Percentiles rank a stretch among this genome's conserved stretches.
These are phyloP conservation scores for Pseudomyrmex pallidus DNA, from an alignment of 1,140 invertebrate species.

Conservation along the genomic window DNA sequence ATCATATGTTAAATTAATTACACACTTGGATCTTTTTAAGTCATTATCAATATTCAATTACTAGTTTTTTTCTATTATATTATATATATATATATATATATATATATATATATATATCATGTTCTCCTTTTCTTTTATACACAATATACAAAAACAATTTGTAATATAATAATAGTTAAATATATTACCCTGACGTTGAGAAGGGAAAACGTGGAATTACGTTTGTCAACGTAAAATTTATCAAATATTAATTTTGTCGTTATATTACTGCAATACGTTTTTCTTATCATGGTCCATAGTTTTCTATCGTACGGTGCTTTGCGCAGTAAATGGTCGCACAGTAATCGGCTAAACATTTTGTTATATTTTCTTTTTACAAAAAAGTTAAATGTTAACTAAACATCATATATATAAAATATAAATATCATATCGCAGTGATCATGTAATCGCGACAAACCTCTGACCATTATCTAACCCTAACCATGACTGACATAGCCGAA, in stretches of 20 bases:
- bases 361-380: neutral
- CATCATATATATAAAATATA: slow-evolving; percentile 14
- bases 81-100: too few relatives aligned
- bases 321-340: slow-evolving; percentile 39
- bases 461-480: slow-evolving; percentile 11
- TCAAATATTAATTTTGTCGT: slow-evolving; percentile 52
- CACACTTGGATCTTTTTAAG: slow-evolving; percentile 1
- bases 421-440: neutral
- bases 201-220: slow-evolving; percentile 42
- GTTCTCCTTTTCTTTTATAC: too few relatives aligned
- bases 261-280: slow-evolving; percentile 16
- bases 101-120: too few relatives aligned
- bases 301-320: slow-evolving; percentile 1
- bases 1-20: slow-evolving; percentile 38
- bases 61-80: too few relatives aligned
- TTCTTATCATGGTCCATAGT: slow-evolving; percentile 38
- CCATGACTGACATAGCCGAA: neutral
- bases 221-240: slow-evolving; percentile 33
- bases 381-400: slow-evolving; percentile 49
- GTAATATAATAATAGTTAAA: slow-evolving; percentile 16
- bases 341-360: slow-evolving; percentile 63
- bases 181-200: slow-evolving; percentile 76
- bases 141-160: neutral
- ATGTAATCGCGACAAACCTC: neutral
- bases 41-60: neutral